Evolutionary conservation across 2,797 vertebrate species (phyloP).

Genomic region (Myotis daubentonii): DNA sequence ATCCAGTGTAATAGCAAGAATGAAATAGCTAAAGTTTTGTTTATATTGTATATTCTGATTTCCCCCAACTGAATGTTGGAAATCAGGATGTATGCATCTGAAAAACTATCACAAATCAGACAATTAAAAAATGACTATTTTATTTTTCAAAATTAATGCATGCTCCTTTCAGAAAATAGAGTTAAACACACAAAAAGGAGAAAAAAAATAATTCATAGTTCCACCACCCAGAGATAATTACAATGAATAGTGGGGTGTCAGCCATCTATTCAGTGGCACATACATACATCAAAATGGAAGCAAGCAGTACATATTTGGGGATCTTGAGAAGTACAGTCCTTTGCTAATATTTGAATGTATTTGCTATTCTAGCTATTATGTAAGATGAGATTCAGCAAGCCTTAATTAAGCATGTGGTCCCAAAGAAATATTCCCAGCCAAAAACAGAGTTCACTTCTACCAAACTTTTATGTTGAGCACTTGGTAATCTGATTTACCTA

Average conservation of each 20-base stretch:
- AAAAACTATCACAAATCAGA: slow-evolving; percentile 17
- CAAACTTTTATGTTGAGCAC: neutral
- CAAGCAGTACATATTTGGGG: neutral
- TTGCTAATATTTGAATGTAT: neutral
- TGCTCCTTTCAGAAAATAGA: slow-evolving; percentile 47
- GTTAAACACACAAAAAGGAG: neutral
- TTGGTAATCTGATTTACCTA: slow-evolving; percentile 21
- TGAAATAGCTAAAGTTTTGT: neutral
- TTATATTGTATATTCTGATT: neutral
- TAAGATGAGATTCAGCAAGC: slow-evolving; percentile 17
- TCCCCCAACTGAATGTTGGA: neutral
- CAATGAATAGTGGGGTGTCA: neutral
- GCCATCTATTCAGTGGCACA: neutral
- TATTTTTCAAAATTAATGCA: neutral
- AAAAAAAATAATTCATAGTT: neutral
- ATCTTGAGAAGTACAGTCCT: slow-evolving; percentile 25
- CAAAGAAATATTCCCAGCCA: neutral
- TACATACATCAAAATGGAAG: neutral
- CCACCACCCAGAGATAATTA: neutral
- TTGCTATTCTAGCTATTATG: neutral
- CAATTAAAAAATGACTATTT: neutral
- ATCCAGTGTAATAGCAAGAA: neutral
- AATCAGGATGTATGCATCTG: neutral
- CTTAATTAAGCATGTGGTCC: slow-evolving; percentile 1
- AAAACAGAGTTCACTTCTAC: neutral